Conservation (phyloP, 2,888 invertebrate species). For the Formica aserva region DNA sequence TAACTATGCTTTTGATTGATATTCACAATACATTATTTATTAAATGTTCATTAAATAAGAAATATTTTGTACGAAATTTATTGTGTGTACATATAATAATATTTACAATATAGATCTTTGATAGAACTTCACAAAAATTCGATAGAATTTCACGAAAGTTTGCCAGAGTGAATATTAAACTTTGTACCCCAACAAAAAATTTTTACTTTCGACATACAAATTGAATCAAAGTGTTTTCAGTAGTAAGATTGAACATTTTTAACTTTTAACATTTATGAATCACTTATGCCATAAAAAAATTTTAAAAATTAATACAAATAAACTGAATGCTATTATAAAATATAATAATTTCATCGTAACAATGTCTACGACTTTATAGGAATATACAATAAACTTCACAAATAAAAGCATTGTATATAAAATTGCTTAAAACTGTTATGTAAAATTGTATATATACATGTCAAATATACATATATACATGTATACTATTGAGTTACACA, state of each 20-base stretch:
- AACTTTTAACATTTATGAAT: neutral
- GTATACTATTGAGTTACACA: too few relatives aligned
- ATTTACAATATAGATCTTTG: neutral
- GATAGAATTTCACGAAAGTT: neutral
- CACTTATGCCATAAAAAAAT: neutral
- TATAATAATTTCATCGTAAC: neutral
- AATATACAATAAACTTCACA: too few relatives aligned
- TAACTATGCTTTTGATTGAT: neutral
- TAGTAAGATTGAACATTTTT: neutral
- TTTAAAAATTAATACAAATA: neutral
- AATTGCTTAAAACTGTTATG: too few relatives aligned
- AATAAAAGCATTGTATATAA: too few relatives aligned
- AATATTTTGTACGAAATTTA: neutral
- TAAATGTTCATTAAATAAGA: neutral
- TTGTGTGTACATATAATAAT: too few relatives aligned
- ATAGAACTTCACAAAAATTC: neutral
- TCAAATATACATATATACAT: too few relatives aligned
- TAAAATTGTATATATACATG: too few relatives aligned
- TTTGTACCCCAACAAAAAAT: constrained; percentile 3
- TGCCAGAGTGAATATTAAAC: neutral
- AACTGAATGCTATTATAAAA: neutral
- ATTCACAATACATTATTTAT: neutral
- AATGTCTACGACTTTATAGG: too few relatives aligned
- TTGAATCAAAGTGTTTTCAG: neutral
- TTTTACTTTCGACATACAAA: neutral